Evolutionary conservation across 2,888 invertebrate genomes (phyloP), one percentile per base, ranked within the genome.

Genomic region (Melanargia galathea): DNA sequence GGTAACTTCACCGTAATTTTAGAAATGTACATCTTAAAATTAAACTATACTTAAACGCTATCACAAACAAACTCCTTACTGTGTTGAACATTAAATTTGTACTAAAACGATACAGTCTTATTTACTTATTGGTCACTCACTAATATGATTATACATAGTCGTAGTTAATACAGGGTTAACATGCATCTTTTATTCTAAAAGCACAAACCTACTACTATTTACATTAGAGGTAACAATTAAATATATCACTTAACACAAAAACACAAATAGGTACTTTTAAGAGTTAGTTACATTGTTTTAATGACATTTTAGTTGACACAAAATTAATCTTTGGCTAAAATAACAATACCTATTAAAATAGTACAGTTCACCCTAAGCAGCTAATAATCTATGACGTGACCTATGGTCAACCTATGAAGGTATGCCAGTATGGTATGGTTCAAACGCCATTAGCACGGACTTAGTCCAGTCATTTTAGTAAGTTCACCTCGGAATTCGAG

Each of bases 31-130:
- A 83, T 55, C 63, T 67, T 58, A 68, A 57, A 30, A 0, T 30
- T 4, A 26, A 5, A 24, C 26, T 55, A 48, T n/a, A 43, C 48
- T 49, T 49, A 46, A 60, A 26, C 10, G 10, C 40, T 55, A 43
- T 40, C 26, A 55, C 55, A 55, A 55, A 65, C 24, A 38, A 33
- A 45, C 49, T 24, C 56, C n/a, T 51, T 63, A 68, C 55, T 64
- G 63, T 67, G 65, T 66, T 60, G 35, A 51, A 63, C 49, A 33
- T 68, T 78, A 73, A 66, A 70, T 88, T 87, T 89, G 89, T 89
- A 90, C 90, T 89, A 83, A 88, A 79, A 81, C 77, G 79, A 74
- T 74, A 86, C 87, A 90, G 90, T 90, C 90, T 90, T 63, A 65
- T 84, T 83, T 84, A 79, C 70, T 80, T 75, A 84, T 90, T 90